Evolutionary conservation across 2,888 invertebrate genomes (phyloP).

Genomic region (Xylota sylvarum): DNA sequence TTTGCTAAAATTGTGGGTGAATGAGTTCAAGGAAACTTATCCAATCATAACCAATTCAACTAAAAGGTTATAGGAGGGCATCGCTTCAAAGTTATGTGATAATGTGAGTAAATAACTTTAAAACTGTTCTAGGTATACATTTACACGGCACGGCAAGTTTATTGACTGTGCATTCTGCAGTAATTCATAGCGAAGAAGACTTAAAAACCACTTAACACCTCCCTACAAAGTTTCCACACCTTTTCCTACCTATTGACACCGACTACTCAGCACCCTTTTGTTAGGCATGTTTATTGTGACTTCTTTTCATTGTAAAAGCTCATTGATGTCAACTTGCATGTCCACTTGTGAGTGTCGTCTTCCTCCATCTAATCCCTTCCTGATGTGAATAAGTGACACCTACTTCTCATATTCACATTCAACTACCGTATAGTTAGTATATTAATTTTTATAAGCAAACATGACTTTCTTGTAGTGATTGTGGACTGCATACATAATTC

Average conservation of each 20-base stretch:
- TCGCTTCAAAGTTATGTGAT: too few species aligned
- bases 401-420: conserved; percentile 41
- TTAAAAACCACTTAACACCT: conserved; percentile 53
- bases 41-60: conserved; percentile 17
- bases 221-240: conserved; percentile 1
- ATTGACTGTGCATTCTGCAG: neutral
- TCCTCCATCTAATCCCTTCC: conserved; percentile 28
- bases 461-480: conserved; percentile 26
- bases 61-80: conserved; percentile 39
- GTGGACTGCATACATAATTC: conserved; percentile 53
- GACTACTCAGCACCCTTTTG: conserved; percentile 11
- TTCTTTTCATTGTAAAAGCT: conserved; percentile 30
- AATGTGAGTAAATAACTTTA: neutral
- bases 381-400: conserved; percentile 44
- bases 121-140: neutral
- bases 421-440: conserved; percentile 33
- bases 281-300: neutral
- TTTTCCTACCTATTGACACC: conserved; percentile 23
- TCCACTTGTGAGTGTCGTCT: conserved; percentile 12
- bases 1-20: conserved; percentile 45
- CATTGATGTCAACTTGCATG: conserved; percentile 28
- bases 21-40: conserved; percentile 26
- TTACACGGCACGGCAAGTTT: neutral
- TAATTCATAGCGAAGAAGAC: neutral
- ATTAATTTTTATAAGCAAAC: conserved; percentile 50